Evolutionary conservation across 2,797 vertebrate genomes (phyloP).

Genomic region (Chaetodon trifasciatus): DNA sequence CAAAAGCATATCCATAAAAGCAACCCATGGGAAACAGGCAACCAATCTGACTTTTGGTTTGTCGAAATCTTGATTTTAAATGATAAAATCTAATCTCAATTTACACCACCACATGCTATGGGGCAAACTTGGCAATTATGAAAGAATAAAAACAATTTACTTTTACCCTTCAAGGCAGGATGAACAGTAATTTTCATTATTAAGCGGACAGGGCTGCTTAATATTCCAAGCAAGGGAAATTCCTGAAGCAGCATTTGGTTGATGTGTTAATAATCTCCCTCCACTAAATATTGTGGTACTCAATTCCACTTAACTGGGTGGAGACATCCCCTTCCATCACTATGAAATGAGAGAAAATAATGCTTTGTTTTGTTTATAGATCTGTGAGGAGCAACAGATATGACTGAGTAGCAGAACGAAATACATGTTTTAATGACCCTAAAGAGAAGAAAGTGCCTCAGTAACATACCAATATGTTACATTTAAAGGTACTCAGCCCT

Average conservation of each 20-base stretch:
- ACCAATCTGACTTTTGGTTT: not conserved
- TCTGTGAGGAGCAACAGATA: slow-evolving; percentile 20
- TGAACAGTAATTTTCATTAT: slow-evolving; percentile 9
- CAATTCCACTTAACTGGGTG: slow-evolving; percentile 44
- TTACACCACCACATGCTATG: not conserved
- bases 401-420: not conserved
- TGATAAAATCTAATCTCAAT: not conserved
- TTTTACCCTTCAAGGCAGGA: slow-evolving; percentile 10
- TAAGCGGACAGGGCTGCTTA: not conserved
- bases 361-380: slow-evolving; percentile 26
- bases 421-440: not conserved
- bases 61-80: not conserved
- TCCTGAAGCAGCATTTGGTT: slow-evolving; percentile 28
- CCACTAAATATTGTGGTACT: slow-evolving; percentile 29
- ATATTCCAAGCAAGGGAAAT: slow-evolving; percentile 16
- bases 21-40: not conserved
- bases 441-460: slow-evolving; percentile 10
- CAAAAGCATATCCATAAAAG: not conserved
- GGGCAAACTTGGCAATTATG: slow-evolving; percentile 1
- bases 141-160: slow-evolving; percentile 6
- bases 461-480: not conserved
- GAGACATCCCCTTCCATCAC: slow-evolving; percentile 50
- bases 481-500: slow-evolving; percentile 1
- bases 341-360: slow-evolving; percentile 38
- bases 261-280: slow-evolving; percentile 44